These are phyloP conservation scores for Condylostylus longicornis DNA, from an alignment of 1,140 invertebrate species.

Conservation along the genomic window DNA sequence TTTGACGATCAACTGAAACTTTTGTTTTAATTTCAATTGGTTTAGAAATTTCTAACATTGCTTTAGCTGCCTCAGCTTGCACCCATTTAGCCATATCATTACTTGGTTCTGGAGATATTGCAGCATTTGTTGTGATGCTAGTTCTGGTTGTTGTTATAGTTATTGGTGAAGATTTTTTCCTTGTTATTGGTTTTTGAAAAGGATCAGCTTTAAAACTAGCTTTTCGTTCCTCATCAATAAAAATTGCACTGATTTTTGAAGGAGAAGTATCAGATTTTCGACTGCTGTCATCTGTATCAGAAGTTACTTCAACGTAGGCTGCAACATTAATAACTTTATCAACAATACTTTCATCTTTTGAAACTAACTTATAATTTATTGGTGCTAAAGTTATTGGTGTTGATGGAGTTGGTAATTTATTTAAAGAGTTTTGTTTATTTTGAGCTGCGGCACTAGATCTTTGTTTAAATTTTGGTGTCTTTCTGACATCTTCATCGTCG, in stretches of 20 bases:
- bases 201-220: slow-evolving; percentile 30
- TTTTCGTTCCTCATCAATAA: slow-evolving; percentile 31
- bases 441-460: slow-evolving; percentile 8
- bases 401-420: not conserved
- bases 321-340: slow-evolving; percentile 31
- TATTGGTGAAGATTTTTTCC: slow-evolving; percentile 1
- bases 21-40: not conserved
- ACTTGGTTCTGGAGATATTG: slow-evolving; percentile 1
- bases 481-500: slow-evolving; percentile 22
- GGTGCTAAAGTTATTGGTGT: not conserved
- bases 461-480: slow-evolving; percentile 17
- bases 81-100: slow-evolving; percentile 15
- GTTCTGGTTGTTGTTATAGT: slow-evolving; percentile 3
- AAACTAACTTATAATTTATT: slow-evolving; percentile 23
- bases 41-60: not conserved
- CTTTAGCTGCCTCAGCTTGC: slow-evolving; percentile 10
- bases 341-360: slow-evolving; percentile 14
- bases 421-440: not conserved
- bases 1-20: not conserved
- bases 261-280: slow-evolving; percentile 25
- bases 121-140: not conserved
- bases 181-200: slow-evolving; percentile 13
- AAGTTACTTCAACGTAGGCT: slow-evolving; percentile 29
- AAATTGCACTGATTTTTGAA: slow-evolving; percentile 31
- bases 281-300: slow-evolving; percentile 28